These are phyloP conservation scores for Acyrthosiphon pisum DNA, from an alignment of 1,140 invertebrate species.

Conservation along the genomic window DNA sequence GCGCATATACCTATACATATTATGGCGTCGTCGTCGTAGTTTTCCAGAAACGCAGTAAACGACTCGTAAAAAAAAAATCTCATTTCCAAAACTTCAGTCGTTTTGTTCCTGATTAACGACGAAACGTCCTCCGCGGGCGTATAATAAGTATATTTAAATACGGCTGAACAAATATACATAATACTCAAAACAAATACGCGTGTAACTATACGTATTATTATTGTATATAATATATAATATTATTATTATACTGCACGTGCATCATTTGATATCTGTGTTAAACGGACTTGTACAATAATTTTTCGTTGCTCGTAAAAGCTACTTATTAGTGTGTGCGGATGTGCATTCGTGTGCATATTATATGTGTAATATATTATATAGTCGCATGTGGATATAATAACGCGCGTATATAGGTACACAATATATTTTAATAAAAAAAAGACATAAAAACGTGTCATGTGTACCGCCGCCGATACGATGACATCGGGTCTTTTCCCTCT, in stretches of 20 bases:
- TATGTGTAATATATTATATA: background rate
- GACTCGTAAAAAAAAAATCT: background rate
- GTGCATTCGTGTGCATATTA: background rate
- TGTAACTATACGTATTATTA: background rate
- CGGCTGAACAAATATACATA: too few relatives aligned
- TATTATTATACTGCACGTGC: background rate
- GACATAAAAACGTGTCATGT: slow-evolving; percentile 1
- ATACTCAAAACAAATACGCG: background rate
- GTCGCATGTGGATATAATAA: background rate
- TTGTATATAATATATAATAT: background rate
- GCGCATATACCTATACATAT: background rate
- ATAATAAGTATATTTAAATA: background rate
- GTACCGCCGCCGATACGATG: background rate
- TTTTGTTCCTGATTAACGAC: background rate
- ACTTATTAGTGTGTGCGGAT: background rate
- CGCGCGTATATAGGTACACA: background rate
- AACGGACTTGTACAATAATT: background rate
- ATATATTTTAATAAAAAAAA: slow-evolving; percentile 1
- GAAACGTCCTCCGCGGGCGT: background rate
- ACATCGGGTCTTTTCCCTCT: background rate
- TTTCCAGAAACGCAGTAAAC: background rate
- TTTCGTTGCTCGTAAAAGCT: background rate
- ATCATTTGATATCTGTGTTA: background rate
- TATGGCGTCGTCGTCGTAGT: background rate
- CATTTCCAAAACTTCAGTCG: background rate